Percentiles rank a stretch among this genome's conserved stretches.
These are phyloP conservation scores for Disparrhopalites patrizii DNA, from an alignment of 2,888 invertebrate genomes.

Conservation along the genomic window DNA sequence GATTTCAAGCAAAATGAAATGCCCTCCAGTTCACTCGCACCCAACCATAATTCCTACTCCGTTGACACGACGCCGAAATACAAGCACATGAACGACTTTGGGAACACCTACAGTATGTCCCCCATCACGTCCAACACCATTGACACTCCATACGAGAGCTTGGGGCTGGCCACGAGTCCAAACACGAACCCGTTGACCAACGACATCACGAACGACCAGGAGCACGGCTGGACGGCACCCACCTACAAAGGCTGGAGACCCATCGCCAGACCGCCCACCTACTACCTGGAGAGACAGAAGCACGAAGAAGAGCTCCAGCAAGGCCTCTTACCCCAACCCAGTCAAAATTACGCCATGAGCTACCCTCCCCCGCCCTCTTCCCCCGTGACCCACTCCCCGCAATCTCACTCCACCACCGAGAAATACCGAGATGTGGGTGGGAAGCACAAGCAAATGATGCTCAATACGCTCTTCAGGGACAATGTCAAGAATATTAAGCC, in stretches of 20 bases:
- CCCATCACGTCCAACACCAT: conserved; percentile 12
- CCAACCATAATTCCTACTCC: background rate
- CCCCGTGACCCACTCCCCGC: background rate
- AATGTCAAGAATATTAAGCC: conserved; percentile 42
- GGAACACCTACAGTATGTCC: background rate
- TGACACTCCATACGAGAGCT: conserved; percentile 1
- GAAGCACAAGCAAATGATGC: conserved; percentile 32
- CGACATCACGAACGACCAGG: conserved; percentile 26
- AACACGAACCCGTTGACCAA: conserved; percentile 25
- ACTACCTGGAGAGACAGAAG: conserved; percentile 17
- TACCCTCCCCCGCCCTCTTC: background rate
- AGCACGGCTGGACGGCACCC: conserved; percentile 43
- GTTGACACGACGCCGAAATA: background rate
- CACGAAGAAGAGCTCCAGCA: conserved; percentile 20
- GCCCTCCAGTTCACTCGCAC: background rate
- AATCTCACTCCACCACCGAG: conserved; percentile 21
- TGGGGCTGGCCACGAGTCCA: conserved; percentile 13
- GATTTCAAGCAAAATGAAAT: conserved; percentile 23
- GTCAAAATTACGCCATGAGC: conserved; percentile 17
- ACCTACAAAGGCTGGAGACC: conserved; percentile 48
- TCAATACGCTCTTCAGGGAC: conserved; percentile 45
- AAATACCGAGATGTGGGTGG: conserved; percentile 18
- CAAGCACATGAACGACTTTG: background rate
- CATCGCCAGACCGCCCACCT: conserved; percentile 41
- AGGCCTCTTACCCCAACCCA: background rate